A percentile compares a stretch with the other conserved stretches of the same genome.
These are phyloP conservation scores for Cettia cetti DNA, from an alignment of 2,113 vertebrate genomes.

Conservation along the genomic window DNA sequence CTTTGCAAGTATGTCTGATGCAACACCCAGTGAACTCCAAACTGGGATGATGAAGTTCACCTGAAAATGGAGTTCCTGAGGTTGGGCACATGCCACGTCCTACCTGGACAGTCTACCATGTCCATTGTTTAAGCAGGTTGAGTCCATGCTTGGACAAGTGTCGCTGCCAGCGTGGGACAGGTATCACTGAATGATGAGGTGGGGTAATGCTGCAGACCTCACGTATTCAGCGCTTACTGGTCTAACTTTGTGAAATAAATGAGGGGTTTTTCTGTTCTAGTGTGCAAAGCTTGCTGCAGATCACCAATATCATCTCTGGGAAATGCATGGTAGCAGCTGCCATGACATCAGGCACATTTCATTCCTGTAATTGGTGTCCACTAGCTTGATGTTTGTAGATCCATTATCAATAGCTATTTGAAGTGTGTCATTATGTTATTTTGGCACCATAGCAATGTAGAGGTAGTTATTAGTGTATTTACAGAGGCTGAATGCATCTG, in stretches of 20 bases:
- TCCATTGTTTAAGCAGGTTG: background rate
- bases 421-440: background rate
- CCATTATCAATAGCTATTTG: background rate
- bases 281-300: background rate
- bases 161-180: background rate
- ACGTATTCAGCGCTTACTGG: fast-evolving
- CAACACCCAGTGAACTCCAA: background rate
- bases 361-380: background rate
- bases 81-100: background rate
- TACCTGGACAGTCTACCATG: fast-evolving
- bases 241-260: background rate
- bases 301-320: background rate
- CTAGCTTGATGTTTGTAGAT: background rate
- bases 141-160: background rate
- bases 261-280: fast-evolving
- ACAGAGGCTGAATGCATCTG: background rate
- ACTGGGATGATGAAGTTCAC: background rate
- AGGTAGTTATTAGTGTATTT: constrained; percentile 10
- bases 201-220: background rate
- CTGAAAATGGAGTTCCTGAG: background rate
- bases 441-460: background rate
- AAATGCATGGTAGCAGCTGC: background rate
- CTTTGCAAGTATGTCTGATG: background rate
- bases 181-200: background rate
- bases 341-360: background rate